These are phyloP conservation scores for Lethenteron camtschaticum DNA, from an alignment of 2,113 vertebrate genomes.

Conservation along the genomic window DNA sequence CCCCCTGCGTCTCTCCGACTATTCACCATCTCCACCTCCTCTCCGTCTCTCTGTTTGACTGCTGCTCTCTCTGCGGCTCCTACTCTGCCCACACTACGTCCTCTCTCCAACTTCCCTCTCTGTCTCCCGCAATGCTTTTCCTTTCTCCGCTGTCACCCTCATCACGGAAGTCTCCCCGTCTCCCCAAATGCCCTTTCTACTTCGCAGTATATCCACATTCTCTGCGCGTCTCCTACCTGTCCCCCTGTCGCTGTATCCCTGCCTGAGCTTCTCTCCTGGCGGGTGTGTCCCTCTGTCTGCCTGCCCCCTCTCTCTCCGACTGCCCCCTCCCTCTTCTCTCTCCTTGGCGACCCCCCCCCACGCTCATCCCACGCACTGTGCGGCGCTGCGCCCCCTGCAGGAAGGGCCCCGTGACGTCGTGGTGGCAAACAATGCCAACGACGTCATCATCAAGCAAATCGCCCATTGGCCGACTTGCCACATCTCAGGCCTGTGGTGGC, in stretches of 20 bases:
- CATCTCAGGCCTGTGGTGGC: no score
- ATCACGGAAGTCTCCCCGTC: not conserved
- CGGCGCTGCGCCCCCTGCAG: no score
- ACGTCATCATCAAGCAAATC: no score
- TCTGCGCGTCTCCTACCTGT: not conserved
- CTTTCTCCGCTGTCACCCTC: not conserved
- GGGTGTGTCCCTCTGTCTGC: not conserved
- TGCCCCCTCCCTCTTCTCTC: slow-evolving; percentile 3
- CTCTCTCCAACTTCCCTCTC: not conserved
- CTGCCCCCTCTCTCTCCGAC: not conserved
- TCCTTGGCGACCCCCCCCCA: not conserved
- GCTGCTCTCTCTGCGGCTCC: not conserved
- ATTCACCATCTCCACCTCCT: not conserved
- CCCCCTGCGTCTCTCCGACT: not conserved
- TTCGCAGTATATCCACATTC: not conserved
- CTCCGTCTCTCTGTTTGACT: not conserved
- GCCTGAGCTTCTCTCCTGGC: not conserved
- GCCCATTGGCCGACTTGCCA: no score
- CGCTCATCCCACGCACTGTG: not conserved
- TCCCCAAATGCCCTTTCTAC: not conserved
- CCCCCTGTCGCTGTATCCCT: not conserved
- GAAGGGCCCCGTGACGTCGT: no score
- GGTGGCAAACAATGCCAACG: no score
- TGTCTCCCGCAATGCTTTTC: not conserved
- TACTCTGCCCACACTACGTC: not conserved